Evolutionary conservation across 2,797 vertebrate species (phyloP).

Genomic region (Argya squamiceps): DNA sequence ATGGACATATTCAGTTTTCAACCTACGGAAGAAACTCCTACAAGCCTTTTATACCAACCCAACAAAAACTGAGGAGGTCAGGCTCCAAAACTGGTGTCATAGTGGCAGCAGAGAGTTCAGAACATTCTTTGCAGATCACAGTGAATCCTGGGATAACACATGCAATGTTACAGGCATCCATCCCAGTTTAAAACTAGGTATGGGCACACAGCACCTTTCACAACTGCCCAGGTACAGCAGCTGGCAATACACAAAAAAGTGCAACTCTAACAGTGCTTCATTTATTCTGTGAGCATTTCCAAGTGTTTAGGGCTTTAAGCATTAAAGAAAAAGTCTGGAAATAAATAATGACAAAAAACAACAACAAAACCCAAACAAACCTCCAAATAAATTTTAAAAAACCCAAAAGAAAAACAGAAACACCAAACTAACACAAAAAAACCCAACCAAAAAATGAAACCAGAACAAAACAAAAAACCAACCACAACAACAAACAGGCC

Average conservation of each 20-base stretch:
- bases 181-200: background rate
- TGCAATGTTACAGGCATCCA: background rate
- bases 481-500: background rate
- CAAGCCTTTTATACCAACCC: background rate
- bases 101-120: background rate
- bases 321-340: background rate
- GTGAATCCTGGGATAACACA: fast-evolving
- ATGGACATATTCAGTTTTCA: background rate
- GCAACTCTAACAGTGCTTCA: background rate
- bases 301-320: background rate
- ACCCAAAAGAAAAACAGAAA: too few species aligned
- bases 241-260: background rate
- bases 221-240: background rate
- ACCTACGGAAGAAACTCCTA: background rate
- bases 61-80: background rate
- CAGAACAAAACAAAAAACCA: too few species aligned
- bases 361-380: background rate
- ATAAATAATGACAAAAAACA: background rate
- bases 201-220: background rate
- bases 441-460: too few species aligned
- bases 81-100: fast-evolving
- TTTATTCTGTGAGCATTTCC: background rate
- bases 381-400: background rate
- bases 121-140: background rate
- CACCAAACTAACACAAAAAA: background rate